phyloP scores from a whole-genome alignment of 2,797 vertebrate genomes.

The Chloroceryle inda region DNA sequence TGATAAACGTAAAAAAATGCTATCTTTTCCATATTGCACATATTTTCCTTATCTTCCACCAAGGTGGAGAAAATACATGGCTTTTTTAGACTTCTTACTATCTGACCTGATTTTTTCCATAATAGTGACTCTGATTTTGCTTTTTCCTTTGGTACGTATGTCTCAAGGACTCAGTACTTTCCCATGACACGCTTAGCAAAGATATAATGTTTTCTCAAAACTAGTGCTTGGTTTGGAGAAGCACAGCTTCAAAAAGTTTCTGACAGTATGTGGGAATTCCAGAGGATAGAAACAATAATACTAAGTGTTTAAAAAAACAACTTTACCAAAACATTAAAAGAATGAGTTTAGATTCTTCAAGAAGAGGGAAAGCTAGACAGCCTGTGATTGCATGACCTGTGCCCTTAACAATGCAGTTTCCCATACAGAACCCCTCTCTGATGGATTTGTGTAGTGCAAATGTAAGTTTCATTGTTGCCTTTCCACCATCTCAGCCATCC shows the following conservation, averaged over 20 bases:
- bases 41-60: not conserved
- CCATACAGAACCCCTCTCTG: not conserved
- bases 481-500: not conserved
- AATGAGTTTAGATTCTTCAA: not conserved
- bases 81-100: not conserved
- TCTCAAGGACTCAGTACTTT: not conserved
- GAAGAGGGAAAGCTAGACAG: not conserved
- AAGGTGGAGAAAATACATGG: not conserved
- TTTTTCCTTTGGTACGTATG: not conserved
- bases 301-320: not conserved
- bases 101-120: not conserved
- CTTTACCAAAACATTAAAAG: not conserved
- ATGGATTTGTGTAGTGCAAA: not conserved
- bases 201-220: not conserved
- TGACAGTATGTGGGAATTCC: not conserved
- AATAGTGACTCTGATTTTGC: not conserved
- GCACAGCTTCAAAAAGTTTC: not conserved
- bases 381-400: not conserved
- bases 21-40: not conserved
- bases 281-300: not conserved
- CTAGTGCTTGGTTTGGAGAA: not conserved
- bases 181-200: not conserved
- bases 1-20: not conserved
- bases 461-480: not conserved
- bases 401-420: not conserved